A percentile compares a stretch with the other conserved stretches of the same genome.
These are phyloP conservation scores for Tetramorium parvispinum DNA, from an alignment of 1,140 invertebrate genomes.

Conservation along the genomic window DNA sequence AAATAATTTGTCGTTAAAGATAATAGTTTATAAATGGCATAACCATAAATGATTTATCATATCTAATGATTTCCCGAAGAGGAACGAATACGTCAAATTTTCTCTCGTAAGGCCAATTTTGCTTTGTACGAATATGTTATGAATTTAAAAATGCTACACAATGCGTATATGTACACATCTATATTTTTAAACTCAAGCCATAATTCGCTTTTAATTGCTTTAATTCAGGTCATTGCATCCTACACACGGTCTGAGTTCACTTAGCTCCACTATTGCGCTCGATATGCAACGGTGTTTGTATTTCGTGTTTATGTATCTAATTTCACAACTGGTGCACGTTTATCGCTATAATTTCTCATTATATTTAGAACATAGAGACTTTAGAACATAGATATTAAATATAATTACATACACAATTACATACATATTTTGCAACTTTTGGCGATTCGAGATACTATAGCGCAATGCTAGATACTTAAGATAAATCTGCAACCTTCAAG, in stretches of 20 bases:
- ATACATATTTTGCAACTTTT: background rate
- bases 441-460: background rate
- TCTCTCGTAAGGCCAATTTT: background rate
- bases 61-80: no score
- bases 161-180: conserved; percentile 20
- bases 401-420: background rate
- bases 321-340: conserved; percentile 11
- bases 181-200: conserved; percentile 60
- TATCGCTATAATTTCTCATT: conserved; percentile 32
- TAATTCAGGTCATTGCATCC: conserved; percentile 66
- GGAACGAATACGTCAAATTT: conserved; percentile 49
- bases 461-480: conserved; percentile 16
- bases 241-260: conserved; percentile 5
- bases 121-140: background rate
- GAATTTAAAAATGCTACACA: conserved; percentile 2
- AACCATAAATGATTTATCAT: no score
- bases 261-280: conserved; percentile 47
- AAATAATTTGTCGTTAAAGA: background rate
- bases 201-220: conserved; percentile 68
- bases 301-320: conserved; percentile 24
- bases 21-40: background rate
- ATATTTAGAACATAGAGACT: background rate
- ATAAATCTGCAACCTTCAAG: conserved; percentile 15
- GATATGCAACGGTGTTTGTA: conserved; percentile 40
- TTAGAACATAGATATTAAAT: background rate